Evolutionary conservation across 2,888 invertebrate genomes (phyloP).

Genomic region (Thereva unica): DNA sequence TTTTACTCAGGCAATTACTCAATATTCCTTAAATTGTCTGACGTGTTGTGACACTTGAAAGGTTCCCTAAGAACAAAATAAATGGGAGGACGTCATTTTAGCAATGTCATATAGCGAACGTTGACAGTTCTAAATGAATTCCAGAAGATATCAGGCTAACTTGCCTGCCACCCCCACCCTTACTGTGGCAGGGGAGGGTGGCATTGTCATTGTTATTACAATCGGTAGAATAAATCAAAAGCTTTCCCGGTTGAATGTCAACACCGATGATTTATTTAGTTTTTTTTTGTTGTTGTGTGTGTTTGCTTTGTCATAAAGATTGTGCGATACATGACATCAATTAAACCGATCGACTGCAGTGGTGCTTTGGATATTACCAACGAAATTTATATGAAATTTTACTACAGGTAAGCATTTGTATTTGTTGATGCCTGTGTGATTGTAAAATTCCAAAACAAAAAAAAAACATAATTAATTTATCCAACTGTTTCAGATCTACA

Average conservation of each 20-base stretch:
- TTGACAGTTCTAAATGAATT: slow-evolving; percentile 35
- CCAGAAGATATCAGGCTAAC: slow-evolving; percentile 20
- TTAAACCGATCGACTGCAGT: background rate
- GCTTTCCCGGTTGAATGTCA: slow-evolving; percentile 23
- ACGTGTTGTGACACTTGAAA: slow-evolving; percentile 31
- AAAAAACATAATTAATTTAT: too few relatives aligned
- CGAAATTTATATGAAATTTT: too few relatives aligned
- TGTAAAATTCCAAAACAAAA: too few relatives aligned
- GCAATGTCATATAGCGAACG: slow-evolving; percentile 29
- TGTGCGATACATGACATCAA: slow-evolving; percentile 15
- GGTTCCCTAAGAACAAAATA: slow-evolving; percentile 28
- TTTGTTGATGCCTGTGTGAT: too few relatives aligned
- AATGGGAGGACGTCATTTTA: slow-evolving; percentile 30
- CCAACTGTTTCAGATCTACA: too few relatives aligned
- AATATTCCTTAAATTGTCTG: slow-evolving; percentile 30
- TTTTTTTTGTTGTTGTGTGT: slow-evolving; percentile 13
- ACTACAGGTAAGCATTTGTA: too few relatives aligned
- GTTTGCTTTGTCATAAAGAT: slow-evolving; percentile 7
- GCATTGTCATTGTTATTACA: slow-evolving; percentile 13
- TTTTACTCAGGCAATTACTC: slow-evolving; percentile 24
- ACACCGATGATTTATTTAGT: slow-evolving; percentile 18
- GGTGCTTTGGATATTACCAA: too few relatives aligned
- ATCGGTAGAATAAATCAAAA: slow-evolving; percentile 31
- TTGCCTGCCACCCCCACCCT: background rate
- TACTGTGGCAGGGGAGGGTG: background rate